Base-by-base conservation (phyloP, 2,797 vertebrate species). In the Sebastes dallii region DNA sequence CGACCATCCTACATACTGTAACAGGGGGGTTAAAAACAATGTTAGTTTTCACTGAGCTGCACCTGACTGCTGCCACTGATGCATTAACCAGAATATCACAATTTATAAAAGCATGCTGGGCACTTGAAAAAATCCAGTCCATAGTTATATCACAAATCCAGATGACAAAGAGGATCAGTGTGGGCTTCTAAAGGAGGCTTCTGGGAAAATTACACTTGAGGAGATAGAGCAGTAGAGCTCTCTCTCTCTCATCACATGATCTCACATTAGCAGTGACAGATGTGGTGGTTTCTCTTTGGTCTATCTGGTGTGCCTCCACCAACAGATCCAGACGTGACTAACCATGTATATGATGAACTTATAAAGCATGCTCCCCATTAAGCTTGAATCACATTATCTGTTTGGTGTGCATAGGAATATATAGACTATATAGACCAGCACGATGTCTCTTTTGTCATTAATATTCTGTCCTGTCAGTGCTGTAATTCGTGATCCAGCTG, bases 201-300 rank as follows among this genome's bases (percentile, higher is more conserved):
- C 86, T 25, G 86, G 88, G 83, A 86, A 85, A 91, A 88, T 86
- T 79, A 90, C 88, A 87, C 89, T 88, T 83, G 82, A 89, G 86
- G 84, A 93, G 92, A 86, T 89, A 55, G 58, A 91, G 85, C 81
- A 39, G 36, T 39, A 13, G 36, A 13, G 36, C 34, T 36, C 34
- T 36, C 34, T 36, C 34, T 34, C 34, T 36, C 10, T 36, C 34
- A 36, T 36, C 34, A 36, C 34, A 36, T 36, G 34, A 36, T 36
- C 34, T 36, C 34, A 36, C 34, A 36, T 36, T 12, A 12, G 32
- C 32, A 34, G 32, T 36, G 34, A 36, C 34, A 36, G 34, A 36
- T 36, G 10, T 36, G 34, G 34, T 36, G 34, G 34, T 36, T 36
- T 36, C 34, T 36, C 34, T 36, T 36, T 36, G 10, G 10, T 36